Percentiles rank a stretch among this genome's conserved stretches.
Evolutionary conservation across 1,140 invertebrate genomes (phyloP).

Genomic region (Pseudomyrmex flavicornis): DNA sequence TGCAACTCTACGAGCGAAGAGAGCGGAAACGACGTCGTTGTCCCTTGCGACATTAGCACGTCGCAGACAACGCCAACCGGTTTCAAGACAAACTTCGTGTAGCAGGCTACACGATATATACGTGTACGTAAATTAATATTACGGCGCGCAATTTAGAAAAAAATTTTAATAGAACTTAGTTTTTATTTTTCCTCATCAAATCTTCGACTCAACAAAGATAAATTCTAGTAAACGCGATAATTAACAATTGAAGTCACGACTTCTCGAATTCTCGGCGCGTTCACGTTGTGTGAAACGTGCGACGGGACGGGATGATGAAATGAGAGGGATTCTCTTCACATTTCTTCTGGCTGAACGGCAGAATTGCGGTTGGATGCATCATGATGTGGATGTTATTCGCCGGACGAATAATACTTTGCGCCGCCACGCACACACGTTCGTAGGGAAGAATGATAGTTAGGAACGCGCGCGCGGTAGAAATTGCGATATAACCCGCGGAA

Average conservation of each 20-base stretch:
- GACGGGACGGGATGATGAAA: slow-evolving; percentile 6
- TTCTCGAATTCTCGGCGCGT: too few species aligned
- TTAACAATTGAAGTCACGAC: too few species aligned
- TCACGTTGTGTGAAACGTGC: not conserved
- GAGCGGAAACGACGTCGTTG: slow-evolving; percentile 50
- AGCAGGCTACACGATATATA: not conserved
- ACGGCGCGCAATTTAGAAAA: not conserved
- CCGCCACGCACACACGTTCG: not conserved
- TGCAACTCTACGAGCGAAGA: slow-evolving; percentile 34
- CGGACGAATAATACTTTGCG: not conserved
- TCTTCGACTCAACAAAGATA: too few species aligned
- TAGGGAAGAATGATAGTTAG: slow-evolving; percentile 16
- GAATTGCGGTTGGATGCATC: slow-evolving; percentile 17
- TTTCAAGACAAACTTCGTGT: not conserved
- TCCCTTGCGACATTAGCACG: slow-evolving; percentile 47
- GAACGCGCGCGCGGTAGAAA: slow-evolving; percentile 26
- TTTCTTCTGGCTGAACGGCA: not conserved
- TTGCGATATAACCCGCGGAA: slow-evolving; percentile 52
- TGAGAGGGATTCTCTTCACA: not conserved
- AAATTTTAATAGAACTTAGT: too few species aligned
- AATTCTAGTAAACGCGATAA: too few species aligned
- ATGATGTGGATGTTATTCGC: slow-evolving; percentile 25
- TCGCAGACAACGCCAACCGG: slow-evolving; percentile 32
- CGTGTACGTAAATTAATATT: not conserved
- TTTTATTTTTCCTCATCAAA: not conserved